Evolutionary conservation across 1,140 invertebrate species (phyloP), one percentile per base, ranked within the genome.

Genomic region (Venturia canescens): DNA sequence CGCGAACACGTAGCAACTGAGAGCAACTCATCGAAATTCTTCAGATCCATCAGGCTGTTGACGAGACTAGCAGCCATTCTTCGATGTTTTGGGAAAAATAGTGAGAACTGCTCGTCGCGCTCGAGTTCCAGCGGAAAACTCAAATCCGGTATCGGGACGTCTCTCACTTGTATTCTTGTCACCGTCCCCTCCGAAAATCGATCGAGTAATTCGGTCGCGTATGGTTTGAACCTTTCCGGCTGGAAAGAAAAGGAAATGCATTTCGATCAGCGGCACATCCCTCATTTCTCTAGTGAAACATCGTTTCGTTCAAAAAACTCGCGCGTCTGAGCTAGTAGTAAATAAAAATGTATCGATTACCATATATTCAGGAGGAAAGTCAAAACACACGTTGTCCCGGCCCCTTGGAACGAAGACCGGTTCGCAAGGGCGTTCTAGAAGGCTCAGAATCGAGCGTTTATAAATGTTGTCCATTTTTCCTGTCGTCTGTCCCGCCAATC

Each of bases 31-130:
- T 96, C 95, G 29, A 95, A 89, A 5, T 93, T 93, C 78, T 94
- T 91, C 93, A 96, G 94, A 94, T 94, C 93, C 90, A 96, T 92
- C 84, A 96, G 96, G 75, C 96, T 94, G 78, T 96, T 93, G 72
- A 96, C 96, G 6, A 97, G 93, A 13, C 93, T 93, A 0, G 91
- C 93, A 15, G 96, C 95, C 86, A 96, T 93, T 83, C 89, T 89
- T 5, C 95, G 93, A 90, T 97, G 96, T 57, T 93, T 93, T 0
- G 95, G 95, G 63, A 96, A 93, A 86, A 97, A 97, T 13, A 96
- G 90, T 0, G 96, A 96, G 88, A 97, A 97, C 83, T 94, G 93
- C 1, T 94, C 94, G 44, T 94, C 93, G 78, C 95, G 94, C 21
- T 92, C 92, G 66, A 97, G 90, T 78, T 94, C 90, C 91, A 96